These are phyloP conservation scores for Xenentodon cancila DNA, from an alignment of 2,797 vertebrate species.

Conservation along the genomic window DNA sequence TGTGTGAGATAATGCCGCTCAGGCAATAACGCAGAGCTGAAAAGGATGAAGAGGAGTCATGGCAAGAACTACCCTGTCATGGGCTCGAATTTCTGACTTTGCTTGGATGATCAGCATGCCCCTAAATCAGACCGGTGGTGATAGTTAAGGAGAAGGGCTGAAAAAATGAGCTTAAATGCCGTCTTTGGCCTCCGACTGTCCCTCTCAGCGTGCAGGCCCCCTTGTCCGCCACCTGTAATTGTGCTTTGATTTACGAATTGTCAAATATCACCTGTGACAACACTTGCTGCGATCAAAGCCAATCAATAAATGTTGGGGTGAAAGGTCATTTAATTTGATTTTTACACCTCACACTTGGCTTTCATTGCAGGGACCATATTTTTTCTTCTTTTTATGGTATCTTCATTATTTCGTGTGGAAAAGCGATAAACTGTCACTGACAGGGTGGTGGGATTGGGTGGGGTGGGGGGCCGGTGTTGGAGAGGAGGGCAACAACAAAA, in stretches of 20 bases:
- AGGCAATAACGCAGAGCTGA: slow-evolving; percentile 43
- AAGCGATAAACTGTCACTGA: slow-evolving; percentile 72
- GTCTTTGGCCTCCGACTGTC: slow-evolving; percentile 46
- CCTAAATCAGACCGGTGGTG: slow-evolving; percentile 74
- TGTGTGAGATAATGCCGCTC: slow-evolving; percentile 42
- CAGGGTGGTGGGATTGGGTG: slow-evolving; percentile 1
- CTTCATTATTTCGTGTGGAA: slow-evolving; percentile 84
- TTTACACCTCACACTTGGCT: slow-evolving; percentile 82
- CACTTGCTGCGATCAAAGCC: slow-evolving; percentile 82
- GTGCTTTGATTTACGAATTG: slow-evolving; percentile 84
- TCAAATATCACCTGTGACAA: slow-evolving; percentile 80
- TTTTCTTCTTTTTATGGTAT: slow-evolving; percentile 80
- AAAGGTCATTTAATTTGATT: slow-evolving; percentile 88
- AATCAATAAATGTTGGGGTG: slow-evolving; percentile 84
- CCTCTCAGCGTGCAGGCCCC: slow-evolving; percentile 36
- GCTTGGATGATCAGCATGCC: slow-evolving; percentile 51
- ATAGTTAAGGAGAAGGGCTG: slow-evolving; percentile 53
- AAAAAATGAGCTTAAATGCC: slow-evolving; percentile 42
- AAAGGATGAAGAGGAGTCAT: slow-evolving; percentile 66
- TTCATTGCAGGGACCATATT: slow-evolving; percentile 79
- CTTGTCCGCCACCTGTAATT: slow-evolving; percentile 79
- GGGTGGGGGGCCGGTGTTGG: slow-evolving; percentile 15
- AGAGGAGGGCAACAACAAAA: slow-evolving; percentile 10
- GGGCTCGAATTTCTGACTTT: slow-evolving; percentile 68
- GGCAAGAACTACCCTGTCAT: slow-evolving; percentile 68